Conservation (phyloP, 1,140 invertebrate genomes). For the Ditylenchus dipsaci region DNA sequence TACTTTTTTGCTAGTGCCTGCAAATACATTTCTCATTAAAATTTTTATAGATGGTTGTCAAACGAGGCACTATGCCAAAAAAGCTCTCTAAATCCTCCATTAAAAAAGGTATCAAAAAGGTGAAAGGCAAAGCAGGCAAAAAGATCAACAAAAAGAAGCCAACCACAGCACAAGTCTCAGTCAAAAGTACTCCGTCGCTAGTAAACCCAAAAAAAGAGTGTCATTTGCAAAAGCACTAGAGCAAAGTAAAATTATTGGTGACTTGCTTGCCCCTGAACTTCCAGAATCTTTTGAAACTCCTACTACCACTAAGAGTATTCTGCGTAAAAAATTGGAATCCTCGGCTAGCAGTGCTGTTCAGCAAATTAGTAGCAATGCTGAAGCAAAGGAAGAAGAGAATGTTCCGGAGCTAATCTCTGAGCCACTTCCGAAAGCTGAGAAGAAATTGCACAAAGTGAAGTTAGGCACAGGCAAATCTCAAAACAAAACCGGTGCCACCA, state of each 20-base stretch:
- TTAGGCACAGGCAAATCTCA: background rate
- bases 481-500: constrained; percentile 18
- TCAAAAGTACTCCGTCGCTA: background rate
- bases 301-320: background rate
- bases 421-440: background rate
- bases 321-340: constrained; percentile 3
- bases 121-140: background rate
- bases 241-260: constrained; percentile 24
- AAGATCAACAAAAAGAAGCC: too few species aligned
- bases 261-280: background rate
- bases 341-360: background rate
- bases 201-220: constrained; percentile 27
- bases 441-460: background rate
- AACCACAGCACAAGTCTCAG: background rate
- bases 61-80: too few species aligned
- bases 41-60: too few species aligned
- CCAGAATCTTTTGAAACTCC: background rate
- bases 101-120: background rate
- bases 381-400: constrained; percentile 28
- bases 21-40: too few species aligned
- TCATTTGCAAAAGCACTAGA: constrained; percentile 37
- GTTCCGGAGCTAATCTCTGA: background rate
- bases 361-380: background rate
- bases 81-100: too few species aligned
- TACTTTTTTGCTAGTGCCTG: too few species aligned